Base-by-base conservation (phyloP, 2,888 invertebrate species). In the Leucoma salicis region DNA sequence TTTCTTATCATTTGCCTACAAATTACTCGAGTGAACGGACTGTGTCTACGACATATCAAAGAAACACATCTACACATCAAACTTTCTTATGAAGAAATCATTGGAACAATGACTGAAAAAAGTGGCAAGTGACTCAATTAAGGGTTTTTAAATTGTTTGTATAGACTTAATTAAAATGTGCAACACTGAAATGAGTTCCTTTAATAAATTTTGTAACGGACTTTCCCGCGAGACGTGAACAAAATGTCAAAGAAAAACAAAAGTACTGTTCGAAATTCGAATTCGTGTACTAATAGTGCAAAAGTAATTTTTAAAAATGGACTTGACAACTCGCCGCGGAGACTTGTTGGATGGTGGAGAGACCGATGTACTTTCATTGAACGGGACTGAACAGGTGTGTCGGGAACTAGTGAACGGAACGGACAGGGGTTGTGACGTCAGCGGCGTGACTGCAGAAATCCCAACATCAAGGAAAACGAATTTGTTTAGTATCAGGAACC, bases 311-410 rank as follows among this genome's bases (percentile, higher is more conserved):
- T 69, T 55, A 68, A 82, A 81, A 66, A 89, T 89, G 89, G 89
- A 89, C 83, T 75, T 89, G 77, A 87, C 88, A 14, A 89, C 87
- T 50, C 85, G 89, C 48, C 80, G 88, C 29, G 79, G 75, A 57
- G 85, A 82, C 29, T 53, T 71, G 53, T 63, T 72, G 60, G 82
- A 74, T 13, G 65, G 62, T 42, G 57, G 57, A 21, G 63, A 57
- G 44, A 48, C 57, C 41, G 66, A 64, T 42, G 59, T 69, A 46
- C 54, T 71, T 46, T 46, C 56, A 25, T 37, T 71, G 58, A 79
- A 77, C 58, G 82, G 78, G 44, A 67, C 65, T 54, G 78, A 71
- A 51, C 70, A 74, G 66, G 67, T 72, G 78, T 79, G 76, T 54
- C 63, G 75, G 53, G 77, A 74, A 36, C 46, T 68, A 61, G 71